Conservation (phyloP, 1,140 invertebrate genomes). For the Drosophila simulans region DNA sequence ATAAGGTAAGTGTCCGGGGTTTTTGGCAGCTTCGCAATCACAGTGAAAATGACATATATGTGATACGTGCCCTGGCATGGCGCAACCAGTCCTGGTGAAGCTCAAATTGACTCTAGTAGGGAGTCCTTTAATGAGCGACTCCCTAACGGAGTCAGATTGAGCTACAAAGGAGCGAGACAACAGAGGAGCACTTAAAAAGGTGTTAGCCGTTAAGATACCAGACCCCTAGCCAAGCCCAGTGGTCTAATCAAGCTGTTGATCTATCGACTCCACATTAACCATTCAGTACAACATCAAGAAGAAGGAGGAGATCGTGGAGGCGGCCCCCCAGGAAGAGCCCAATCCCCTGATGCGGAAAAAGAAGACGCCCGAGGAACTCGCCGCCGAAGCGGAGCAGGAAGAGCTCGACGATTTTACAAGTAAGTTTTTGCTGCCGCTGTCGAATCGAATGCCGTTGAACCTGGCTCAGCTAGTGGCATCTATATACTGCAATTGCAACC, state of each 20-base stretch:
- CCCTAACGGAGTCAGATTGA: slow-evolving; percentile 98
- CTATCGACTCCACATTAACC: slow-evolving; percentile 2
- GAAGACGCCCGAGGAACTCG: slow-evolving; percentile 98
- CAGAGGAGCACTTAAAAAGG: slow-evolving; percentile 8
- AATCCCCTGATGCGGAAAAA: slow-evolving; percentile 98
- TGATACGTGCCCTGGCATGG: background rate
- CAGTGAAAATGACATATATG: background rate
- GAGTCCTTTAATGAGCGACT: slow-evolving; percentile 95
- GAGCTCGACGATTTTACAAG: slow-evolving; percentile 99
- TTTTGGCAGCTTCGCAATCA: background rate
- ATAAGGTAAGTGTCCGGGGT: slow-evolving; percentile 90
- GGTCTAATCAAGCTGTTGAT: slow-evolving; percentile 72
- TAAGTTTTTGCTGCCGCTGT: slow-evolving; percentile 86
- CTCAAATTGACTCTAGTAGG: slow-evolving; percentile 98
- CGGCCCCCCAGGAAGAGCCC: slow-evolving; percentile 91
- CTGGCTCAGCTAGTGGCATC: slow-evolving; percentile 41
- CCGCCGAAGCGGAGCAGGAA: slow-evolving; percentile 96
- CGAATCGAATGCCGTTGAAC: slow-evolving; percentile 11
- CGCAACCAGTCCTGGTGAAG: slow-evolving; percentile 88
- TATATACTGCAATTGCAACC: slow-evolving; percentile 36
- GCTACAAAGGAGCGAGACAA: slow-evolving; percentile 85
- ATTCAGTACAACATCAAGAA: slow-evolving; percentile 98
- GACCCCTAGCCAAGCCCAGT: slow-evolving; percentile 26
- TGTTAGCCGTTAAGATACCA: slow-evolving; percentile 24
- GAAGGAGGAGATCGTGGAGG: slow-evolving; percentile 94